These are phyloP conservation scores for Megalops cyprinoides DNA, from an alignment of 2,797 vertebrate genomes.

Conservation along the genomic window DNA sequence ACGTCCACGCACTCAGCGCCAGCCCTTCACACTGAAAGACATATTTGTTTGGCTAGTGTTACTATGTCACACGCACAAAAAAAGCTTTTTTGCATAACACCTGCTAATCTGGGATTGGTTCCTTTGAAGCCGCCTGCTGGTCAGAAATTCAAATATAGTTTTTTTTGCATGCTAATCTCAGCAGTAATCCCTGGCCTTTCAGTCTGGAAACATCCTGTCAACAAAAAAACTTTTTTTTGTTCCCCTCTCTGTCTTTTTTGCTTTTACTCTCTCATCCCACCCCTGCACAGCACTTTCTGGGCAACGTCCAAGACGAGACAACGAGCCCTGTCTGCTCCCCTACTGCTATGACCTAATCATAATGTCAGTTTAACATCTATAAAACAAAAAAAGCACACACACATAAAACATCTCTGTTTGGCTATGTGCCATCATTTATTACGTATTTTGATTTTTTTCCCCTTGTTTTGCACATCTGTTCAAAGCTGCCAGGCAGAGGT, in stretches of 20 bases:
- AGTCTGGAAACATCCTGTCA: conserved; percentile 77
- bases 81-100: conserved; percentile 84
- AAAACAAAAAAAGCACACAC: conserved; percentile 10
- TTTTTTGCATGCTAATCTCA: conserved; percentile 87
- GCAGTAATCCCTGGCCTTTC: conserved; percentile 82
- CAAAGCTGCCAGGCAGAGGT: background rate
- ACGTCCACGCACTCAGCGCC: conserved; percentile 84
- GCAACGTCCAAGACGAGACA: background rate
- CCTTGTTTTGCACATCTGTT: background rate
- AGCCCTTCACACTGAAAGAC: conserved; percentile 86
- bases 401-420: background rate
- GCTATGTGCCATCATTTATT: conserved; percentile 15
- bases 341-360: background rate
- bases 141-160: conserved; percentile 89
- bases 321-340: background rate
- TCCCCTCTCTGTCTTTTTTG: conserved; percentile 58
- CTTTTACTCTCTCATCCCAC: conserved; percentile 37
- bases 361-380: conserved; percentile 21
- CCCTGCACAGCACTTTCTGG: conserved; percentile 18
- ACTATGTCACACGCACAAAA: conserved; percentile 79
- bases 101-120: conserved; percentile 85
- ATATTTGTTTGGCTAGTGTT: conserved; percentile 95
- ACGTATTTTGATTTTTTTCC: background rate
- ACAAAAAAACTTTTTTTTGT: conserved; percentile 81
- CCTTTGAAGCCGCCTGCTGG: conserved; percentile 80